phyloP scores from a whole-genome alignment of 2,888 invertebrate species.

The Furcula furcula region DNA sequence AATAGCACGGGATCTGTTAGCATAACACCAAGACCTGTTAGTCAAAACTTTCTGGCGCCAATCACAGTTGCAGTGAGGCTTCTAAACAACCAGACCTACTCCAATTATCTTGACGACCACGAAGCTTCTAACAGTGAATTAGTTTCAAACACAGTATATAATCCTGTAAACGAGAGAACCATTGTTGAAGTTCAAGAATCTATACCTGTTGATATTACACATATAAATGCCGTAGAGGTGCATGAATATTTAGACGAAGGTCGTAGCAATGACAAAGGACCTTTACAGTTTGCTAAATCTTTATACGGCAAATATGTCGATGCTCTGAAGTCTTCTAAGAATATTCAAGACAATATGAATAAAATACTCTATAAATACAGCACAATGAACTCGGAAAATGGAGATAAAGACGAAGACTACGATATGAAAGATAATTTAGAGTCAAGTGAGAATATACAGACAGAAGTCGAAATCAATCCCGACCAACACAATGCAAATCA shows the following conservation, averaged over 20 bases:
- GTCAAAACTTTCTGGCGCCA: conserved; percentile 81
- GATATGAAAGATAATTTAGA: conserved; percentile 52
- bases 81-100: conserved; percentile 65
- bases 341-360: conserved; percentile 54
- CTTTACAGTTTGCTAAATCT: conserved; percentile 47
- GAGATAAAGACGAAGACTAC: conserved; percentile 32
- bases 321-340: conserved; percentile 60
- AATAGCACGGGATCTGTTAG: conserved; percentile 47
- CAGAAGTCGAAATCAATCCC: conserved; percentile 51
- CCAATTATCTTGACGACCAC: conserved; percentile 62
- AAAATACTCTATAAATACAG: conserved; percentile 50
- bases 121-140: conserved; percentile 68
- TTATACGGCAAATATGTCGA: conserved; percentile 60
- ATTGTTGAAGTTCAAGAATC: conserved; percentile 85
- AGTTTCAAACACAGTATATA: conserved; percentile 55
- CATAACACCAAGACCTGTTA: conserved; percentile 81
- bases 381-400: conserved; percentile 55
- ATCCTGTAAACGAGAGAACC: conserved; percentile 70
- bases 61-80: conserved; percentile 82
- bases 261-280: conserved; percentile 51
- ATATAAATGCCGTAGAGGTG: conserved; percentile 71
- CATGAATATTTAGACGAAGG: conserved; percentile 71
- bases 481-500: conserved; percentile 40
- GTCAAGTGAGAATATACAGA: conserved; percentile 56
- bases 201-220: conserved; percentile 78